A percentile compares a stretch with the other conserved stretches of the same genome.
Conservation (phyloP, 2,888 invertebrate species). For the Amaurobius ferox region DNA sequence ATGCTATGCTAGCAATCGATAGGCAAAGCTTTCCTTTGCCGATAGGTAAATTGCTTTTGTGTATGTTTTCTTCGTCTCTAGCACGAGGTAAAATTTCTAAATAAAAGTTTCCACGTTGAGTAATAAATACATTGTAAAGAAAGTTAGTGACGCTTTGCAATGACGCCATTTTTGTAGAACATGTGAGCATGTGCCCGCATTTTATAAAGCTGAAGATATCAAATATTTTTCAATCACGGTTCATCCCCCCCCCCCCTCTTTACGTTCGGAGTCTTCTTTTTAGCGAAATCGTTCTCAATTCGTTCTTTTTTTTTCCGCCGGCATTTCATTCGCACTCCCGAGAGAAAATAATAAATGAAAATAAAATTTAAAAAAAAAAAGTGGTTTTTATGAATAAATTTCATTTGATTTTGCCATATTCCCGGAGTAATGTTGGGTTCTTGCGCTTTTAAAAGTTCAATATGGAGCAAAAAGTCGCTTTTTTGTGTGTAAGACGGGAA, state of each 20-base stretch:
- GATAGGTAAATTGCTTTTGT: slow-evolving; percentile 61
- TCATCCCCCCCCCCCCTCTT: neutral
- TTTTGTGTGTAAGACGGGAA: neutral
- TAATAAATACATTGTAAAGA: neutral
- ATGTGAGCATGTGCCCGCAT: neutral
- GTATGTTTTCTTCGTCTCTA: slow-evolving; percentile 32
- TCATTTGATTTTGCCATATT: neutral
- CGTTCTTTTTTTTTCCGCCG: neutral
- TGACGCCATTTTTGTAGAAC: neutral
- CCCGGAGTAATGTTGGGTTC: neutral
- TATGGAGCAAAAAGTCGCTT: neutral
- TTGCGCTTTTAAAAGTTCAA: neutral
- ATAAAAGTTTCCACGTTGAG: neutral
- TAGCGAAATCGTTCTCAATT: neutral
- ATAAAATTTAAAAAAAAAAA: neutral
- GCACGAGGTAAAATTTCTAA: neutral
- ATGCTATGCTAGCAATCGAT: slow-evolving; percentile 37
- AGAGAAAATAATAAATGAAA: neutral
- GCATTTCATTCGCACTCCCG: neutral
- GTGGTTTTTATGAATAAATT: neutral
- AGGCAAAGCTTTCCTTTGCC: slow-evolving; percentile 25
- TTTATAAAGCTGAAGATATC: slow-evolving; percentile 37
- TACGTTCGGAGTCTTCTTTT: neutral
- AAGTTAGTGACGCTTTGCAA: neutral
- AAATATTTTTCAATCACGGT: slow-evolving; percentile 51